Percentiles rank a stretch among this genome's conserved stretches.
Conservation (phyloP, 2,113 vertebrate species). For the Myodes glareolus region DNA sequence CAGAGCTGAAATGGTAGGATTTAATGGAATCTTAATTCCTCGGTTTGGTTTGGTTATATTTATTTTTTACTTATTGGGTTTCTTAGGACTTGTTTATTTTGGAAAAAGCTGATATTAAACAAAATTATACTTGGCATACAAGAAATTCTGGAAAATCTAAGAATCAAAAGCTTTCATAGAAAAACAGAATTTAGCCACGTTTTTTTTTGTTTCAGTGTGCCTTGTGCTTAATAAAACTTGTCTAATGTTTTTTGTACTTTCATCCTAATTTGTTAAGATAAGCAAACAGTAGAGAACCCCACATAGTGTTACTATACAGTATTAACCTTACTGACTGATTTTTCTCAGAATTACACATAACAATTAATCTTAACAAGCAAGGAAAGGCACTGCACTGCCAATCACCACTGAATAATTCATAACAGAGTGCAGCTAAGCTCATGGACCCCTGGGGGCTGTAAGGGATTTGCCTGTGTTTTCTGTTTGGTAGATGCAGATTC, state of each 20-base stretch:
- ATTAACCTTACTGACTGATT: background rate
- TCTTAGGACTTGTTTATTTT: background rate
- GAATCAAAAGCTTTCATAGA: slow-evolving; percentile 35
- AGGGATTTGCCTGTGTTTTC: background rate
- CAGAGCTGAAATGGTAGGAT: slow-evolving; percentile 1
- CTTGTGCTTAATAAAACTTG: background rate
- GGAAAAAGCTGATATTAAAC: background rate
- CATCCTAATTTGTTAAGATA: slow-evolving; percentile 40
- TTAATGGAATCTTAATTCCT: slow-evolving; percentile 25
- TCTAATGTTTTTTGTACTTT: slow-evolving; percentile 29
- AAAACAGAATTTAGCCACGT: background rate
- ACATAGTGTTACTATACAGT: background rate
- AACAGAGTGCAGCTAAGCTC: background rate
- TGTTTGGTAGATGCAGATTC: slow-evolving; percentile 21
- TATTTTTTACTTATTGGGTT: background rate
- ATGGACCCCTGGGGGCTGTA: background rate
- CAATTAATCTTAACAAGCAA: slow-evolving; percentile 37
- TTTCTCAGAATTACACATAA: slow-evolving; percentile 43
- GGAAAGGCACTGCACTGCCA: background rate
- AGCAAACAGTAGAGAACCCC: background rate
- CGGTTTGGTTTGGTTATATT: background rate
- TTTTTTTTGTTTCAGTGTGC: background rate
- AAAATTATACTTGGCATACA: background rate
- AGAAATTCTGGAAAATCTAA: background rate
- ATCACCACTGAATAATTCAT: background rate